Conservation (phyloP, 53 echinoderm and acorn worm species). For the Stichopus horrens region DNA sequence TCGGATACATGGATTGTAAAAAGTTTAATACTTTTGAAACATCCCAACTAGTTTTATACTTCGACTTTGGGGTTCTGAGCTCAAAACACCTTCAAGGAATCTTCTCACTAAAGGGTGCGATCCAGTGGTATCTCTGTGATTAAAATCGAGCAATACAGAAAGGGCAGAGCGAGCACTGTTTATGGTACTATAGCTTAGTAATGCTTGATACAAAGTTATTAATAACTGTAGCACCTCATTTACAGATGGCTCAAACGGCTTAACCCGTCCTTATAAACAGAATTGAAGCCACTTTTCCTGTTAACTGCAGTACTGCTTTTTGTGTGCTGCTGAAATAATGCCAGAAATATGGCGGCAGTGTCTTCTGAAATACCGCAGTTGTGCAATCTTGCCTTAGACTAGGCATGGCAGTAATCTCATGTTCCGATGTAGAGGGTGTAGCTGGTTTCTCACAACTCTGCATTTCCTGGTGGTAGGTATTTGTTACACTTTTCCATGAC, state of each 20-base stretch:
- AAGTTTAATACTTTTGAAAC: background rate
- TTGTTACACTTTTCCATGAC: too few species aligned
- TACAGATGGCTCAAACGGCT: background rate
- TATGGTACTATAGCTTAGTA: too few species aligned
- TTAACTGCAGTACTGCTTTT: slow-evolving; percentile 1
- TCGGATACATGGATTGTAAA: too few species aligned
- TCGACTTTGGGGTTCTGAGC: slow-evolving; percentile 9
- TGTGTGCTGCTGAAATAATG: too few species aligned
- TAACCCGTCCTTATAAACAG: background rate
- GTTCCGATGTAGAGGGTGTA: background rate
- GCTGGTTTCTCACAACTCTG: background rate
- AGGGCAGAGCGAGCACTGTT: too few species aligned
- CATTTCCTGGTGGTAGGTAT: too few species aligned
- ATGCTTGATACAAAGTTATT: background rate
- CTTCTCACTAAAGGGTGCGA: too few species aligned
- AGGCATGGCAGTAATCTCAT: too few species aligned
- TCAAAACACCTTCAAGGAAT: too few species aligned
- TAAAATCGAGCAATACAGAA: too few species aligned
- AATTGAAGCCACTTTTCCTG: background rate
- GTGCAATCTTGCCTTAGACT: background rate
- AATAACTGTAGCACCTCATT: background rate
- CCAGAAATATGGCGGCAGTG: too few species aligned
- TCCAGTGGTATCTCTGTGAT: too few species aligned
- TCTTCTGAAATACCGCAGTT: background rate
- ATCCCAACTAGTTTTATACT: slow-evolving; percentile 50